These are phyloP conservation scores for Anhinga rufa DNA, from an alignment of 2,113 vertebrate genomes.

Conservation along the genomic window DNA sequence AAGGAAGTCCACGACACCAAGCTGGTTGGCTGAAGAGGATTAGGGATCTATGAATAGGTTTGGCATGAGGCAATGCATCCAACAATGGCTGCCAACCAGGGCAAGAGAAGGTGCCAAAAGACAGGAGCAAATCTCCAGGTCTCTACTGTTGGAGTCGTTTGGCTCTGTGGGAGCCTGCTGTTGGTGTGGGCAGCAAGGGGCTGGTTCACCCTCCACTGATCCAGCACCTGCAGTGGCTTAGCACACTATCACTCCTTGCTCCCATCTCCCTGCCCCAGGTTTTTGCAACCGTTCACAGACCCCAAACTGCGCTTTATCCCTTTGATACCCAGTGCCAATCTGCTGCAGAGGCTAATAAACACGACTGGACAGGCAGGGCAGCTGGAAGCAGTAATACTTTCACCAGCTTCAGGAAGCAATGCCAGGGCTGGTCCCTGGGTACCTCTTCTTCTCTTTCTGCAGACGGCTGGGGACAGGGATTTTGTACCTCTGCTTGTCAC, in stretches of 20 bases:
- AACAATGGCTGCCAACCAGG: not conserved
- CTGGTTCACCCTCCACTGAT: not conserved
- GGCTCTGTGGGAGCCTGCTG: not conserved
- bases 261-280: not conserved
- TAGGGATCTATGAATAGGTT: not conserved
- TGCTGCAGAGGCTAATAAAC: not conserved
- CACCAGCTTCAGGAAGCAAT: not conserved
- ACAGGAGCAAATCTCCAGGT: not conserved
- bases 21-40: not conserved
- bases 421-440: not conserved
- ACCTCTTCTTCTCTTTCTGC: not conserved
- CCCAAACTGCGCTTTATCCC: not conserved
- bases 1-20: not conserved
- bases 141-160: not conserved
- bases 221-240: slow-evolving; percentile 10
- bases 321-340: not conserved
- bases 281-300: not conserved
- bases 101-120: not conserved
- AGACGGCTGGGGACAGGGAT: not conserved
- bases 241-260: not conserved
- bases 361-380: not conserved
- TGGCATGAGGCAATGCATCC: not conserved
- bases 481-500: slow-evolving; percentile 8
- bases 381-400: not conserved
- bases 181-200: not conserved